Percentiles rank a stretch among this genome's conserved stretches.
phyloP scores from a whole-genome alignment of 2,797 vertebrate species.

The Melanogrammus aeglefinus region DNA sequence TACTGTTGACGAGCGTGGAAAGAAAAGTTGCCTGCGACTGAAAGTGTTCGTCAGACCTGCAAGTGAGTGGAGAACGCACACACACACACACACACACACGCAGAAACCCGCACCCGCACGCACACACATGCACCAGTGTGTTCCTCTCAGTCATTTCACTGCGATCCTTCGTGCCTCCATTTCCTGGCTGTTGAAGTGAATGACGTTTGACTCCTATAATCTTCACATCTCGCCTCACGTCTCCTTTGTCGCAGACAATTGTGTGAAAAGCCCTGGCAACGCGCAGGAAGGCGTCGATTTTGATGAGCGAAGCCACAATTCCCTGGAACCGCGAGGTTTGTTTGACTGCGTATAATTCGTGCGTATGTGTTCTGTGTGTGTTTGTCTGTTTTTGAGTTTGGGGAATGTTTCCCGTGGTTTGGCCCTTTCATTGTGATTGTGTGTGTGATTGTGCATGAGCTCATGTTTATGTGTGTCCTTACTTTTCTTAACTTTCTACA shows the following conservation, averaged over 20 bases:
- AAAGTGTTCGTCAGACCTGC: constrained; percentile 95
- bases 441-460: constrained; percentile 6
- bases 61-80: constrained; percentile 79
- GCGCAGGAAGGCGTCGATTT: constrained; percentile 95
- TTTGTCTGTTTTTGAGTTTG: background rate
- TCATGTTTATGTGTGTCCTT: background rate
- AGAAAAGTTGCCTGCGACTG: constrained; percentile 89
- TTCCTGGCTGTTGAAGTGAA: background rate
- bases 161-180: background rate
- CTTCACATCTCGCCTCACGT: constrained; percentile 34
- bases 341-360: constrained; percentile 70
- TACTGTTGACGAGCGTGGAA: constrained; percentile 86
- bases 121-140: constrained; percentile 28
- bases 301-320: constrained; percentile 97
- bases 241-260: constrained; percentile 87
- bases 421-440: background rate
- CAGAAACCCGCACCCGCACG: background rate
- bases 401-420: background rate
- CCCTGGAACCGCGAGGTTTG: constrained; percentile 98
- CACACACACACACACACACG: background rate
- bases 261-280: constrained; percentile 89
- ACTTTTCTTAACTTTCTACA: background rate
- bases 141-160: constrained; percentile 6
- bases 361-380: constrained; percentile 6
- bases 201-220: constrained; percentile 41